Evolutionary conservation across 2,113 vertebrate species (phyloP).

Genomic region (Lophochroa leadbeateri): DNA sequence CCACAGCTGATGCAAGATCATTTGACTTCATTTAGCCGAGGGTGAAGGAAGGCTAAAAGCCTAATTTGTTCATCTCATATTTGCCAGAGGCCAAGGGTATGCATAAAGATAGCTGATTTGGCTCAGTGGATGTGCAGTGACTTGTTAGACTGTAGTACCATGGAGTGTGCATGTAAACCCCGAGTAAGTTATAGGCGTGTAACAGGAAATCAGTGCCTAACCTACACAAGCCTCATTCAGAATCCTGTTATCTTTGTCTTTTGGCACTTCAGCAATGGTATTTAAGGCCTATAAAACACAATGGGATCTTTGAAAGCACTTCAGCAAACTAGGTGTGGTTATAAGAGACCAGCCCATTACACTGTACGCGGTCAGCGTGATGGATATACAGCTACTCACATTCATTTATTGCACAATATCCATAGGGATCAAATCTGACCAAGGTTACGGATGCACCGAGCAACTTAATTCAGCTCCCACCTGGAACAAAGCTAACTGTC

Average conservation of each 20-base stretch:
- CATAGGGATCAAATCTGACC: not conserved
- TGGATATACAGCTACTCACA: not conserved
- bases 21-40: conserved; percentile 19
- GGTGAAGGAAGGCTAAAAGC: conserved; percentile 39
- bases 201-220: not conserved
- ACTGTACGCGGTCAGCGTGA: accelerated
- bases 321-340: not conserved
- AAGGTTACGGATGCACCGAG: not conserved
- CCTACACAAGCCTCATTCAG: not conserved
- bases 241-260: not conserved
- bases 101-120: not conserved
- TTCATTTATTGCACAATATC: not conserved
- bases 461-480: not conserved
- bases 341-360: not conserved
- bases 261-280: not conserved
- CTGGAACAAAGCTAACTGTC: not conserved
- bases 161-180: not conserved
- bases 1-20: conserved; percentile 19
- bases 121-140: conserved; percentile 30
- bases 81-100: conserved; percentile 43
- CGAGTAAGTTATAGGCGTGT: not conserved
- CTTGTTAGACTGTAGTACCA: not conserved
- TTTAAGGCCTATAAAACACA: not conserved
- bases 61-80: conserved; percentile 34
- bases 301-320: not conserved